phyloP scores from a whole-genome alignment of 2,797 vertebrate species.

The Macropus fuliginosus region DNA sequence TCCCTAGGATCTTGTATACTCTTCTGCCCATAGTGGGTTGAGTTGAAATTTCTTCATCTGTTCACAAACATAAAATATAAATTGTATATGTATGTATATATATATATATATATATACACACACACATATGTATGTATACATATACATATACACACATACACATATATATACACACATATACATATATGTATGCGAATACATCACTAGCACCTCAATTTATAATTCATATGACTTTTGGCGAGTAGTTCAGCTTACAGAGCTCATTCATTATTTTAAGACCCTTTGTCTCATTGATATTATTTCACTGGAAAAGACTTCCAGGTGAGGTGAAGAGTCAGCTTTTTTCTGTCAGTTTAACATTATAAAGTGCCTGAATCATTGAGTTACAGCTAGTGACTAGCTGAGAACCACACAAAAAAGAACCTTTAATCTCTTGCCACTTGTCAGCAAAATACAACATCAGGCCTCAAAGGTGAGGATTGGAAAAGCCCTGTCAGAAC shows the following conservation, averaged over 20 bases:
- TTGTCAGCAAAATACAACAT: background rate
- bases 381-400: background rate
- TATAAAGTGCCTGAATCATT: background rate
- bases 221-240: background rate
- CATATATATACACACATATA: no score
- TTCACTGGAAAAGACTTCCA: background rate
- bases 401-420: background rate
- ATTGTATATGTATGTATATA: no score
- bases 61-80: background rate
- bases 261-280: background rate
- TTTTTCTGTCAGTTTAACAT: background rate
- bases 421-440: background rate
- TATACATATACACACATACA: no score
- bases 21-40: background rate
- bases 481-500: background rate
- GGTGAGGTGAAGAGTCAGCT: background rate
- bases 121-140: no score
- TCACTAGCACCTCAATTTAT: background rate
- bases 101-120: no score
- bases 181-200: background rate
- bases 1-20: background rate
- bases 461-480: background rate
- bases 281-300: background rate
- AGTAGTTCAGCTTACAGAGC: background rate
- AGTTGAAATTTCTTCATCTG: background rate